A percentile compares a stretch with the other conserved stretches of the same genome.
These are phyloP conservation scores for Nomada hirtipes DNA, from an alignment of 2,888 invertebrate genomes.

Conservation along the genomic window DNA sequence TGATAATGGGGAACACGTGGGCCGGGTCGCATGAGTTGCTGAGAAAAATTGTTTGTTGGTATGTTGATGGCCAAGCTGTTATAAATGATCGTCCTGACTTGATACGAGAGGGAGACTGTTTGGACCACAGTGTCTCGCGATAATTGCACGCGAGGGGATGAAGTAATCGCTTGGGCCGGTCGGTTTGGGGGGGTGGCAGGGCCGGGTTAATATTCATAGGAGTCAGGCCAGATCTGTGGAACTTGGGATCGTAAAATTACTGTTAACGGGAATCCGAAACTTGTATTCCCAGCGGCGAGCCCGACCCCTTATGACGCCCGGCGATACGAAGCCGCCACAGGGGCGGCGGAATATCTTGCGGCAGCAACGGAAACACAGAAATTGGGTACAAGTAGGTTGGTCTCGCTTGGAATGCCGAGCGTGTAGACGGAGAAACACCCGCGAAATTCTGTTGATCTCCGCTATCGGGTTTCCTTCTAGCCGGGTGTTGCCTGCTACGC, in stretches of 20 bases:
- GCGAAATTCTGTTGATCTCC: conserved; percentile 7
- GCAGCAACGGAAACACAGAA: conserved; percentile 29
- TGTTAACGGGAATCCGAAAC: conserved; percentile 59
- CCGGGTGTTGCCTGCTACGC: background rate
- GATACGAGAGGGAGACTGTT: background rate
- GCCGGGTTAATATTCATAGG: conserved; percentile 55
- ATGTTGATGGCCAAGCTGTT: too few relatives aligned
- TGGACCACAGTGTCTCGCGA: background rate
- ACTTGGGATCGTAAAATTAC: conserved; percentile 52
- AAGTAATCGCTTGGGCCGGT: conserved; percentile 14
- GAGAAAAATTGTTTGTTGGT: background rate
- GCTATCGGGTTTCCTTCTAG: background rate
- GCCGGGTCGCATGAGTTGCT: background rate
- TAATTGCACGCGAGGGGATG: conserved; percentile 33
- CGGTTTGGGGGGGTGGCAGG: conserved; percentile 2
- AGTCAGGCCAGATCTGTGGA: conserved; percentile 25
- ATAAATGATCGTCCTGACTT: too few relatives aligned
- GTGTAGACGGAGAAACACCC: conserved; percentile 22
- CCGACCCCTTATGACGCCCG: background rate
- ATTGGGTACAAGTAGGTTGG: conserved; percentile 37
- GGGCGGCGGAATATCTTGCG: conserved; percentile 35
- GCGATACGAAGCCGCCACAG: conserved; percentile 27
- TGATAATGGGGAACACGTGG: background rate
- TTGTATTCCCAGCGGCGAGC: conserved; percentile 49
- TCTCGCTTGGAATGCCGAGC: conserved; percentile 24